Conservation (phyloP, 2,888 invertebrate species). For the Melanostoma scalare region DNA sequence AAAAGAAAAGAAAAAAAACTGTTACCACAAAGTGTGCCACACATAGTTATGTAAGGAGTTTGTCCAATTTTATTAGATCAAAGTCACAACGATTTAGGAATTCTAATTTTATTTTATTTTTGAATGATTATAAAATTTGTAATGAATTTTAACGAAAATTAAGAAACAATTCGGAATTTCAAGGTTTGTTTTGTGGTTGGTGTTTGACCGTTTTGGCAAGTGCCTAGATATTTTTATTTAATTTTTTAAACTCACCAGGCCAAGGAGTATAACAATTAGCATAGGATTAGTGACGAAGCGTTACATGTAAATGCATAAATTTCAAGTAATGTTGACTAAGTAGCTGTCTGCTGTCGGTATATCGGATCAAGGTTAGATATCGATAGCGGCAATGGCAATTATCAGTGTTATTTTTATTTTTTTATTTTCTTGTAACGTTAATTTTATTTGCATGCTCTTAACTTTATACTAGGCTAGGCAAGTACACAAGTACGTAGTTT, state of each 20-base stretch:
- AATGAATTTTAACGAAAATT: slow-evolving; percentile 27
- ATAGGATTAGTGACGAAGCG: slow-evolving; percentile 7
- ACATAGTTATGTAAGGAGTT: slow-evolving; percentile 55
- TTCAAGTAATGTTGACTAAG: background rate
- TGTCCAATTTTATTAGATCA: slow-evolving; percentile 59
- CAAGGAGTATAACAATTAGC: slow-evolving; percentile 15
- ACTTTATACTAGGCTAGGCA: too few relatives aligned
- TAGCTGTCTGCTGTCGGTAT: background rate
- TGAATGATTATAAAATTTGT: background rate
- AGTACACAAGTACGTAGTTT: too few relatives aligned
- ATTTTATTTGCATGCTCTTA: too few relatives aligned
- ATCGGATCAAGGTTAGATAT: background rate
- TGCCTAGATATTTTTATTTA: background rate
- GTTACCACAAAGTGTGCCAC: slow-evolving; percentile 42
- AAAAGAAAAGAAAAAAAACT: slow-evolving; percentile 23
- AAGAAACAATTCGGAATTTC: slow-evolving; percentile 40
- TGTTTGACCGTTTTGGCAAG: slow-evolving; percentile 36
- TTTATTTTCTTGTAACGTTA: too few relatives aligned
- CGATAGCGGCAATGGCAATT: too few relatives aligned
- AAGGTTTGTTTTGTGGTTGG: slow-evolving; percentile 24
- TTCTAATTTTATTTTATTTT: slow-evolving; percentile 44
- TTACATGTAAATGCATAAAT: background rate
- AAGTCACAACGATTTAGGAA: slow-evolving; percentile 58
- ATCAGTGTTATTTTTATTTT: too few relatives aligned
- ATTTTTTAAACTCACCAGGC: slow-evolving; percentile 17